Evolutionary conservation across 2,888 invertebrate species (phyloP).

Genomic region (Caenorhabditis sp.): DNA sequence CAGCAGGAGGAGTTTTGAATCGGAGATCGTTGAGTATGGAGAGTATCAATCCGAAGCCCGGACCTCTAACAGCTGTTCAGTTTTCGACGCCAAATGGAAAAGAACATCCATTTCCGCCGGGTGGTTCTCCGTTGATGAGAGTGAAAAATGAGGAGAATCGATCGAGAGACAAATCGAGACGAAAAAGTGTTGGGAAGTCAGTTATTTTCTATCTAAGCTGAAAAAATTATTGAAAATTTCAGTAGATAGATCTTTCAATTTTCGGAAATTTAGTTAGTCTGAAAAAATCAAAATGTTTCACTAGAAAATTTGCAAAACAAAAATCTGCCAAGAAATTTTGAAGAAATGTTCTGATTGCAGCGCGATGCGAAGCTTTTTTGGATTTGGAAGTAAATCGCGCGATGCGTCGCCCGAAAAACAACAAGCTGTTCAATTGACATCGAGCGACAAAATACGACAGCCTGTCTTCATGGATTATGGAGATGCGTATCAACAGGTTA

Average conservation of each 20-base stretch:
- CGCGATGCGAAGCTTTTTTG: constrained; percentile 52
- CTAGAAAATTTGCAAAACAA: background rate
- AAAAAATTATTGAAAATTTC: background rate
- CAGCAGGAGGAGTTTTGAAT: constrained; percentile 17
- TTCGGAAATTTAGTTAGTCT: no score
- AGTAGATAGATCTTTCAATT: no score
- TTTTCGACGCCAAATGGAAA: background rate
- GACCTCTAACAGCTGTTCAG: constrained; percentile 25
- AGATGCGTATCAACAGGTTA: constrained; percentile 26
- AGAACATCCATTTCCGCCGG: constrained; percentile 50
- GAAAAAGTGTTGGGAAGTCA: constrained; percentile 53
- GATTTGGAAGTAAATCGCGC: constrained; percentile 51
- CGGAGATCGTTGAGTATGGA: constrained; percentile 52
- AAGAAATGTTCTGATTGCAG: constrained; percentile 27
- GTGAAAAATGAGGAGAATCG: constrained; percentile 23
- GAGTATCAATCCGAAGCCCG: constrained; percentile 43
- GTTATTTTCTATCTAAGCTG: constrained; percentile 2
- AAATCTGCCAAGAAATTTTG: no score
- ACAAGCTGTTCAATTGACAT: constrained; percentile 7
- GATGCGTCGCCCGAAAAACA: constrained; percentile 53
- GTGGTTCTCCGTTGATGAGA: constrained; percentile 20
- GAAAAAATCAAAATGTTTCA: no score
- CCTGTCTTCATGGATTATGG: constrained; percentile 32
- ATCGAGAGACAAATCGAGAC: constrained; percentile 39
- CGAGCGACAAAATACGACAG: constrained; percentile 8